Conservation (phyloP, 2,888 invertebrate species). For the Caenorhabditis virilis region DNA sequence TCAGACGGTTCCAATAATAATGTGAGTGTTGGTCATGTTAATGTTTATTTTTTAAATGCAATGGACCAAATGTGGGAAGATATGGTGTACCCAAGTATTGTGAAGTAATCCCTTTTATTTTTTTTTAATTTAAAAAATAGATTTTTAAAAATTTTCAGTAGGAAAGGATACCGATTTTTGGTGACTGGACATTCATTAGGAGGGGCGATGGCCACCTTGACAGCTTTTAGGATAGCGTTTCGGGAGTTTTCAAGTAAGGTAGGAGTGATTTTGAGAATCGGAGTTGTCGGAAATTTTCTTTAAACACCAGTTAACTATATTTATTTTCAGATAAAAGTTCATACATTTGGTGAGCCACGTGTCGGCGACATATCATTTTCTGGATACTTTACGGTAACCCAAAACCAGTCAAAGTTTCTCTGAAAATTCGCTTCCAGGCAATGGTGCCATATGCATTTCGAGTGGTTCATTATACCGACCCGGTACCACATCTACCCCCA, state of each 20-base stretch:
- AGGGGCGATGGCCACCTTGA: conserved; percentile 47
- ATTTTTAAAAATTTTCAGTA: conserved; percentile 33
- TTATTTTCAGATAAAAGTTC: conserved; percentile 38
- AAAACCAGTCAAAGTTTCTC: neutral
- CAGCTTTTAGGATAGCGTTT: conserved; percentile 39
- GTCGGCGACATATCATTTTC: conserved; percentile 43
- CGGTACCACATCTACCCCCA: conserved; percentile 49
- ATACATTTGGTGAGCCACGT: conserved; percentile 49
- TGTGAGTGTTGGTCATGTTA: conserved; percentile 35
- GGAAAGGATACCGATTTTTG: conserved; percentile 30
- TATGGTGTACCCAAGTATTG: conserved; percentile 38
- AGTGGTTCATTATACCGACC: conserved; percentile 45
- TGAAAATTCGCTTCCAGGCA: conserved; percentile 14
- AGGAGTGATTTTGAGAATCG: neutral
- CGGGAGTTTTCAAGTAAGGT: conserved; percentile 24
- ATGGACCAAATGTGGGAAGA: conserved; percentile 46
- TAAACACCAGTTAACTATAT: neutral
- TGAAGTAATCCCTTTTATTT: conserved; percentile 8
- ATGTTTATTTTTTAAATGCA: conserved; percentile 43
- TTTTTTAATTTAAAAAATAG: neutral
- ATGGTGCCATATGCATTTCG: conserved; percentile 45
- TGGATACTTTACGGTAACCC: conserved; percentile 29
- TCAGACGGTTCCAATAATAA: conserved; percentile 34
- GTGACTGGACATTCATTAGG: conserved; percentile 50
- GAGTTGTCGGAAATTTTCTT: neutral